Percentiles rank a stretch among this genome's conserved stretches.
These are phyloP conservation scores for Pristionchus exspectatus DNA, from an alignment of 2,888 invertebrate genomes.

Conservation along the genomic window DNA sequence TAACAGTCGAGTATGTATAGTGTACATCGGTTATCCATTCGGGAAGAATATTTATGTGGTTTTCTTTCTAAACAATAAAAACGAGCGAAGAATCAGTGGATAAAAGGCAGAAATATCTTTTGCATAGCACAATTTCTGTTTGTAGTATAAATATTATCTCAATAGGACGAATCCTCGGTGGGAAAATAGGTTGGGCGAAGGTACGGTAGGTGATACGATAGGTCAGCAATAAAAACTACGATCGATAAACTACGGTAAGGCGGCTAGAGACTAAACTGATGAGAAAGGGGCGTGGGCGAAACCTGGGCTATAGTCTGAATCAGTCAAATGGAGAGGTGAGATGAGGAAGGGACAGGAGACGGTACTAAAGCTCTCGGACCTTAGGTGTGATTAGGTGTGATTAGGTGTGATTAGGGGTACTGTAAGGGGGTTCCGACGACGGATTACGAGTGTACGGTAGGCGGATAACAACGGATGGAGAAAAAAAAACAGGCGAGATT, in stretches of 20 bases:
- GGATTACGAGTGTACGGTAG: background rate
- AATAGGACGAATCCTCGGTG: background rate
- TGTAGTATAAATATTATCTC: constrained; percentile 41
- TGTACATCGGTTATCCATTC: constrained; percentile 20
- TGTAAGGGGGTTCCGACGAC: background rate
- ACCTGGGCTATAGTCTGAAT: constrained; percentile 41
- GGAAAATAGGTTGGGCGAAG: background rate
- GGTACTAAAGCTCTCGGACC: constrained; percentile 47
- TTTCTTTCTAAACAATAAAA: background rate
- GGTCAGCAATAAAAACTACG: background rate
- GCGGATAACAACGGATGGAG: constrained; percentile 13
- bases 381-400: constrained; percentile 19
- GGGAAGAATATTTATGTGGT: constrained; percentile 1
- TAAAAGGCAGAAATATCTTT: constrained; percentile 44
- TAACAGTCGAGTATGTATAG: constrained; percentile 37
- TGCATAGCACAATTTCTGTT: constrained; percentile 46
- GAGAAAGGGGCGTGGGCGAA: background rate
- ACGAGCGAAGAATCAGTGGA: background rate
- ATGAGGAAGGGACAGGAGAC: constrained; percentile 18
- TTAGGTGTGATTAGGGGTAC: background rate
- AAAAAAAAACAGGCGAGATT: constrained; percentile 38
- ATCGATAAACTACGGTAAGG: background rate
- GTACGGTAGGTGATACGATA: background rate
- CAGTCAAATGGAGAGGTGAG: constrained; percentile 28
- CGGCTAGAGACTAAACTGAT: background rate